A percentile compares a stretch with the other conserved stretches of the same genome.
These are phyloP conservation scores for Diabrotica balteata DNA, from an alignment of 2,888 invertebrate species.

Conservation along the genomic window DNA sequence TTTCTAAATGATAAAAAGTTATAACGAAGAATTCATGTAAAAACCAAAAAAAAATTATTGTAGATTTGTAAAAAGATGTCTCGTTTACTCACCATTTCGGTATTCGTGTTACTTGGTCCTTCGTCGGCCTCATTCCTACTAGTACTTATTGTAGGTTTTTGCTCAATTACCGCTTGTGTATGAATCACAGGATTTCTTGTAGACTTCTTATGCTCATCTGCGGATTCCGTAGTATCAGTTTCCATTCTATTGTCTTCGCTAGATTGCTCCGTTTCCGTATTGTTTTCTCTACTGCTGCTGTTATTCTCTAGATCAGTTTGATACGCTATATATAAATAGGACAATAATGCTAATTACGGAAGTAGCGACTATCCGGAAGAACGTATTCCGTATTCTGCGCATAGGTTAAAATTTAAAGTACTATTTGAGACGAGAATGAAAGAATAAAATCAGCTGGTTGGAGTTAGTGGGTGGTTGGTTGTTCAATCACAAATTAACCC, in stretches of 20 bases:
- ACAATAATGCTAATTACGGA: too few species aligned
- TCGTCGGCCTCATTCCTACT: conserved; percentile 14
- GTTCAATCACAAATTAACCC: too few species aligned
- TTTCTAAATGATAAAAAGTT: too few species aligned
- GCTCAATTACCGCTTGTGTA: conserved; percentile 40
- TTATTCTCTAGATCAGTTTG: background rate
- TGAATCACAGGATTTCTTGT: conserved; percentile 32
- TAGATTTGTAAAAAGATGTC: too few species aligned
- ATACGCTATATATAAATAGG: too few species aligned
- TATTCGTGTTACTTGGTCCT: conserved; percentile 2
- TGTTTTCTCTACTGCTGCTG: conserved; percentile 23
- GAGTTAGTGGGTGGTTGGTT: too few species aligned
- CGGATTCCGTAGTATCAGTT: conserved; percentile 38
- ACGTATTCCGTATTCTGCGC: too few species aligned
- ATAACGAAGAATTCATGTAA: background rate
- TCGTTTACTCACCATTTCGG: conserved; percentile 12
- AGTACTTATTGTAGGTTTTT: conserved; percentile 33
- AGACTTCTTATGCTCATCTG: conserved; percentile 34
- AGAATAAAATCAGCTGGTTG: too few species aligned
- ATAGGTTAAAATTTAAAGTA: too few species aligned
- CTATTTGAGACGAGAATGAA: too few species aligned
- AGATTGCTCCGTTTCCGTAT: conserved; percentile 28
- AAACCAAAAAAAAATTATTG: background rate
- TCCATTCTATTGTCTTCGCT: conserved; percentile 37
- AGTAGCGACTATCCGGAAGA: too few species aligned